Base-by-base conservation (phyloP, 2,888 invertebrate species). In the Diplolepis rosae region DNA sequence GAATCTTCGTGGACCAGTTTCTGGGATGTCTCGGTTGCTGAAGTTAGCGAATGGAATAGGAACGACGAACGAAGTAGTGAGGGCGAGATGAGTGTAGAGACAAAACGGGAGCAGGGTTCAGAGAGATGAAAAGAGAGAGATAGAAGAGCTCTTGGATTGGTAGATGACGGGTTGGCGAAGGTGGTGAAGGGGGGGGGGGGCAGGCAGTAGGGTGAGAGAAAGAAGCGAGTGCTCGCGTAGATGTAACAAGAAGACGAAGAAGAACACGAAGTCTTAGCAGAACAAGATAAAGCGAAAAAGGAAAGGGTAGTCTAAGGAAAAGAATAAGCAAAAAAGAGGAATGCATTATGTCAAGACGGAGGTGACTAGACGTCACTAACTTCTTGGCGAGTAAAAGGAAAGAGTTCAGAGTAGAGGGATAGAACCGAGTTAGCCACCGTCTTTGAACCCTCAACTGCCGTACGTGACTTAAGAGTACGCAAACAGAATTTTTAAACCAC, bases 341-440 rank as follows among this genome's bases (percentile, higher is more conserved):
- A 24, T 50, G 24, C 50, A 24, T 50, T 50, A 50, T 50, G 50
- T 24, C 50, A 35, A 54, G 54, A 39, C 13, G 42, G 71, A 79
- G 71, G 70, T 70, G 79, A 77, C 74, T 79, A 81, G 81, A 79
- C 76, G 76, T 76, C 70, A 81, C 79, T 73, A 74, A 80, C 73
- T 79, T 66, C 72, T 65, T 71, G 65, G 52, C 28, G 42, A 71
- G 65, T n/a, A 39, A 30, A 18, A 51, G 15, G 27, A 69, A 45
- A 52, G 42, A 22, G 56, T 15, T 39, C n/a, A n/a, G 27, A 27
- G 52, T 15, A 22, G 30, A 52, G 27, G 7, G 48, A 27, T 1
- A 68, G 22, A 51, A 39, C 24, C 39, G 35, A 27, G 9, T 65
- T 27, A 11, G 51, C 52, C 50, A 67, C 65, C 66, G 54, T 69